phyloP scores from a whole-genome alignment of 1,140 invertebrate species.

The Pararge aegeria region DNA sequence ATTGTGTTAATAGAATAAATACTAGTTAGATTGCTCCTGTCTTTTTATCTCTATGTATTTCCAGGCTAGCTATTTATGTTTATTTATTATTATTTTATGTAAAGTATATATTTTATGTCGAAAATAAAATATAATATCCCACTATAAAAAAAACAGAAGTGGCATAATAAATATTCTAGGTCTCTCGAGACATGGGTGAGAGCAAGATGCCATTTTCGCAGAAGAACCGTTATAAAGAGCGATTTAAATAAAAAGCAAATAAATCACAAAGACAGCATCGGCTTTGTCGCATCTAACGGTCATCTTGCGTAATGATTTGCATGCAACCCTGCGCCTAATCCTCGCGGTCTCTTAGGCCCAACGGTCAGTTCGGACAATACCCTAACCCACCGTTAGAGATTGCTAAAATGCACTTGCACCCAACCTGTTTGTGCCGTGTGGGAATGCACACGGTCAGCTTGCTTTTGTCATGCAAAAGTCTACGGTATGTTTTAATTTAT shows the following conservation, averaged over 20 bases:
- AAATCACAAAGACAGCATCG: conserved; percentile 30
- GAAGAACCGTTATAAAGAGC: not conserved
- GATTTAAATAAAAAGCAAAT: conserved; percentile 30
- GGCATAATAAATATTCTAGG: no score
- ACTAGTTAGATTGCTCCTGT: no score
- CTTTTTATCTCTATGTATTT: no score
- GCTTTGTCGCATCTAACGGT: conserved; percentile 54
- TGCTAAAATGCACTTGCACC: conserved; percentile 54
- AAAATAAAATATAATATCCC: no score
- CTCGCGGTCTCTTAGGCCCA: conserved; percentile 33
- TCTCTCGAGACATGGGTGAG: not conserved
- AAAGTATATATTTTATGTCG: no score
- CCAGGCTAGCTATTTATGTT: no score
- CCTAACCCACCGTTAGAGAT: conserved; percentile 52
- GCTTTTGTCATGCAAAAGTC: conserved; percentile 53
- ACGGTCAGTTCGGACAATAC: conserved; percentile 44
- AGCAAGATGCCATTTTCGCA: not conserved
- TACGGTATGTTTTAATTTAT: conserved; percentile 53
- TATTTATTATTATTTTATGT: no score
- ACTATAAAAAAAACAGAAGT: no score
- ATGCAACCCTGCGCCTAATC: conserved; percentile 53
- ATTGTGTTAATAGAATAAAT: no score
- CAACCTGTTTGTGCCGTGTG: conserved; percentile 53
- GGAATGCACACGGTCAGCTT: conserved; percentile 43
- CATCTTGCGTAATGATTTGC: conserved; percentile 62